phyloP scores from a whole-genome alignment of 2,113 vertebrate genomes.

The Erinaceus europaeus region DNA sequence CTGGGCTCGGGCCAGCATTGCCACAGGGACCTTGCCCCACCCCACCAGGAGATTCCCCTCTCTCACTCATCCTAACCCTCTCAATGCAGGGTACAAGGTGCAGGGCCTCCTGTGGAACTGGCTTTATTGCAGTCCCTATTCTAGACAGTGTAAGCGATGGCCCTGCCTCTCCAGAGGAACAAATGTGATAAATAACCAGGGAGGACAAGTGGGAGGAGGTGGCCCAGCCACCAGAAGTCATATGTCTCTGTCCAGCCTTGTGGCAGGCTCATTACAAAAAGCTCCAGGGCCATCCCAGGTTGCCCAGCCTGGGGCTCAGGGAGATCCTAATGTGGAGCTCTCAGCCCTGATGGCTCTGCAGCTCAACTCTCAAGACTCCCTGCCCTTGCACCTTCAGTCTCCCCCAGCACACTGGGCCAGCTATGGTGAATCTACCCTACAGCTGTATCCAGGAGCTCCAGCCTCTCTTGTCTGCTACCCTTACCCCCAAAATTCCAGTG shows the following conservation, averaged over 20 bases:
- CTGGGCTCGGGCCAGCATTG: background rate
- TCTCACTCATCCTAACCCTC: background rate
- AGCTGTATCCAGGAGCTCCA: background rate
- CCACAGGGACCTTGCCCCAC: background rate
- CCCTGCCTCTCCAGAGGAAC: slow-evolving; percentile 64
- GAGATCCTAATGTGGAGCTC: background rate
- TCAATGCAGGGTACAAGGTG: background rate
- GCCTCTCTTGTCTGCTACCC: background rate
- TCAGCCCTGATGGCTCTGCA: background rate
- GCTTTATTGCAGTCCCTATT: slow-evolving; percentile 60
- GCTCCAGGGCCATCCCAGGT: background rate
- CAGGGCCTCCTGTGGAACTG: slow-evolving; percentile 19
- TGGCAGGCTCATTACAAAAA: slow-evolving; percentile 69
- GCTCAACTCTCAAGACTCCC: too few species aligned
- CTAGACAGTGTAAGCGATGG: slow-evolving; percentile 70
- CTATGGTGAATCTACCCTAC: fast-evolving
- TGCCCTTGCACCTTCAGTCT: too few species aligned
- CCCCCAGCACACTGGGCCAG: background rate
- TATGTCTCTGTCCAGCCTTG: slow-evolving; percentile 74
- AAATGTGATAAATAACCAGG: slow-evolving; percentile 76
- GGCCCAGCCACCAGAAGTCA: slow-evolving; percentile 55
- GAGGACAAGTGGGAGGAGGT: slow-evolving; percentile 66
- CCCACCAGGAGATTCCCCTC: background rate
- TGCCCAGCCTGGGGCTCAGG: background rate
- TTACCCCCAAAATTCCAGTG: background rate